Conservation (phyloP, 2,888 invertebrate species). For the Apocheima hispidaria region DNA sequence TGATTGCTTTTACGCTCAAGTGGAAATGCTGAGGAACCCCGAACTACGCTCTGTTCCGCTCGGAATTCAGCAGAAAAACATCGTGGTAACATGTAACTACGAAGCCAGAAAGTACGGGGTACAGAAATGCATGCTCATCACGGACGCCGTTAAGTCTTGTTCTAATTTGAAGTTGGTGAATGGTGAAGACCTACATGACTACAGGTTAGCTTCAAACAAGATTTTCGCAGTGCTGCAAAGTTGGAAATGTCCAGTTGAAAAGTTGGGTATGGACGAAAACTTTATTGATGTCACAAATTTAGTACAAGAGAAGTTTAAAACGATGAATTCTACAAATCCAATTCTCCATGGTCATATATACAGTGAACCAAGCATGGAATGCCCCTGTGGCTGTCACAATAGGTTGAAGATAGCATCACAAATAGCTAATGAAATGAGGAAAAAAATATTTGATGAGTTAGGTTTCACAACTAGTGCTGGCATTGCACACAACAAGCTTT, state of each 20-base stretch:
- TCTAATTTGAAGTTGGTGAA: conserved; percentile 91
- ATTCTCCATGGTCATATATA: conserved; percentile 86
- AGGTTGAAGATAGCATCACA: conserved; percentile 90
- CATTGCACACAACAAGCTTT: conserved; percentile 92
- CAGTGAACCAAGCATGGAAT: conserved; percentile 84
- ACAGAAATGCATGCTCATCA: conserved; percentile 91
- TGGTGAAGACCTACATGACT: conserved; percentile 94
- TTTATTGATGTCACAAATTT: conserved; percentile 92
- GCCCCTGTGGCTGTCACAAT: conserved; percentile 91
- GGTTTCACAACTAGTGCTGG: conserved; percentile 93
- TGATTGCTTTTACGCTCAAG: conserved; percentile 95
- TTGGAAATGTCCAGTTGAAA: conserved; percentile 91
- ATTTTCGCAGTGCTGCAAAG: conserved; percentile 90
- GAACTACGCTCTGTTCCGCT: conserved; percentile 88
- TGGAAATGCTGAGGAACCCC: conserved; percentile 92
- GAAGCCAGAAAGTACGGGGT: conserved; percentile 91
- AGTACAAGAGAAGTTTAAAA: conserved; percentile 84
- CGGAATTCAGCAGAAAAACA: conserved; percentile 94
- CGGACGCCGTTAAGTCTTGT: conserved; percentile 91
- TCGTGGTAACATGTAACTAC: conserved; percentile 95
- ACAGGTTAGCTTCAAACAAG: conserved; percentile 91
- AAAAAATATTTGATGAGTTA: conserved; percentile 88
- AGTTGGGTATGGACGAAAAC: conserved; percentile 94
- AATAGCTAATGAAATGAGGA: conserved; percentile 92
- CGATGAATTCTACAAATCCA: conserved; percentile 59